Base-by-base conservation (phyloP, 2,797 vertebrate species). In the Falco rusticolus region DNA sequence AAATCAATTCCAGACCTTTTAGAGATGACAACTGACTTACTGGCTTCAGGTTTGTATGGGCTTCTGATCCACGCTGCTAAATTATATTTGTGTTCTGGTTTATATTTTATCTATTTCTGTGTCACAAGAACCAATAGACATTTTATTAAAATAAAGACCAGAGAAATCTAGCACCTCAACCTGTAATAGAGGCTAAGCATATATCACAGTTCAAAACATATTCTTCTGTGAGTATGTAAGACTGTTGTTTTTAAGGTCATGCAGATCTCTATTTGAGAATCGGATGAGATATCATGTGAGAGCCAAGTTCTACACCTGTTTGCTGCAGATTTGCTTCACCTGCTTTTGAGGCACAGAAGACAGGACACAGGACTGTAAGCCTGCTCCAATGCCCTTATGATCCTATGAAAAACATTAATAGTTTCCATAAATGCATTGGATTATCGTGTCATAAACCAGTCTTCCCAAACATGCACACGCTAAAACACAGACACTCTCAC, bases 1-100 rank as follows among this genome's bases (percentile, higher is more conserved):
- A 93, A 88, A 90, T 81, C 15, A 76, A 45, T 85, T 91, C 68
- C 50, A 94, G 51, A 43, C 41, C 53, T 93, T 92, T 90, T 72
- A 78, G 37, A 70, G 33, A 8, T 57, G 53, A 80, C 26, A 93
- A 26, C 4, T 83, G 74, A 61, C 70, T 66, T 9, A 28, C 64
- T 89, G 57, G 17, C 54, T 69, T 85, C 41, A 61, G 66, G 34
- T 68, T 66, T 74, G 20, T 80, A 43, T 5, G 15, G 37, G 57
- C 31, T 93, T 87, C 75, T 77, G 77, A 84, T 68, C 24, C 29
- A 75, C 33, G 21, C 22, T 89, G 77, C 31, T 87, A 79, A 72
- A 80, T 57, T 74, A 5, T 33, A 63, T 53, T 61, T 77, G 29
- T 79, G 47, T 15, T 34, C 65, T 69, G 13, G 7, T 71, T 60